phyloP scores from a whole-genome alignment of 1,140 invertebrate genomes.

The Acyrthosiphon pisum region DNA sequence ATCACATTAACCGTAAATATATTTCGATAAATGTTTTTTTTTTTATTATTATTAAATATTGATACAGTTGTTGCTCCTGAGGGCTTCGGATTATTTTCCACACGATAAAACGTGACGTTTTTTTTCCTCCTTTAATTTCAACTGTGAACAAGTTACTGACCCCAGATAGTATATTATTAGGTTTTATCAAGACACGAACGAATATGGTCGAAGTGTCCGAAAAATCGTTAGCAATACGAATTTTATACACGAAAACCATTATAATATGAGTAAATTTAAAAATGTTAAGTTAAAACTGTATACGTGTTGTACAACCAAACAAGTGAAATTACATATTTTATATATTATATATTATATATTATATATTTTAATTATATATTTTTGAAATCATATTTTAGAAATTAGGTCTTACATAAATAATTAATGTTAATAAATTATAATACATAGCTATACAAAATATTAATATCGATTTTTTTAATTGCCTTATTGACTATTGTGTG shows the following conservation, averaged over 20 bases:
- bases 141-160: background rate
- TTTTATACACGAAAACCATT: background rate
- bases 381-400: background rate
- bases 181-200: background rate
- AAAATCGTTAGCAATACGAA: background rate
- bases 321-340: background rate
- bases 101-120: conserved; percentile 32
- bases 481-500: background rate
- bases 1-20: background rate
- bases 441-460: background rate
- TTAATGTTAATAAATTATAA: background rate
- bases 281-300: background rate
- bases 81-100: conserved; percentile 14
- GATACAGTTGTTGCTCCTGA: background rate
- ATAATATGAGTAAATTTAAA: background rate
- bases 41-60: background rate
- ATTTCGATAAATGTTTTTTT: background rate
- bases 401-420: background rate
- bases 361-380: too few species aligned
- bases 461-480: background rate
- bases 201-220: background rate
- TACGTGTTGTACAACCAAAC: background rate
- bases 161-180: background rate
- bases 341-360: too few species aligned
- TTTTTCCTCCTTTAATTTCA: background rate